Evolutionary conservation across 2,797 vertebrate species (phyloP).

Genomic region (Melanotaenia parkinsoni): DNA sequence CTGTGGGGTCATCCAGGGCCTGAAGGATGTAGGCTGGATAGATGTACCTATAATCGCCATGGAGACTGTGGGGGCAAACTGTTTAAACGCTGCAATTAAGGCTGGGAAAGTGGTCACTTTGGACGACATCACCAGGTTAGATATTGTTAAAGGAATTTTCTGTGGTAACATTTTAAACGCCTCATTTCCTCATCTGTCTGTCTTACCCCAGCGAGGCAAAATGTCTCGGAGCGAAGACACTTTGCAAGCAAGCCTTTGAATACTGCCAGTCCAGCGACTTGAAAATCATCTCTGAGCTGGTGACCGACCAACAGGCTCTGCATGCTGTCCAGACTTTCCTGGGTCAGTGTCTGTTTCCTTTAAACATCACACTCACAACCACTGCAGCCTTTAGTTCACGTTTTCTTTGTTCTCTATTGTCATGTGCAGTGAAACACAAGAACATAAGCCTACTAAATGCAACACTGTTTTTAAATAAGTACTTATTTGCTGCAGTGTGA

Average conservation of each 20-base stretch:
- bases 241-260: conserved; percentile 74
- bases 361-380: neutral
- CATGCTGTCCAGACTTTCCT: conserved; percentile 70
- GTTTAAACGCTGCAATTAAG: conserved; percentile 81
- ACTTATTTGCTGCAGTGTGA: neutral
- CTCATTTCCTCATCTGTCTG: neutral
- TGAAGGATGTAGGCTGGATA: conserved; percentile 81
- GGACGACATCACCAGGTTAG: conserved; percentile 86
- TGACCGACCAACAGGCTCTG: conserved; percentile 74
- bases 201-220: conserved; percentile 76
- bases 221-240: conserved; percentile 80
- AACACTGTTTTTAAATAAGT: neutral
- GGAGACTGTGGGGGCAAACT: conserved; percentile 84
- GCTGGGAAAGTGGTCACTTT: conserved; percentile 80
- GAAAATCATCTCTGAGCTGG: conserved; percentile 69
- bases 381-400: neutral
- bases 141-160: neutral
- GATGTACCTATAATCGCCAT: conserved; percentile 83
- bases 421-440: neutral
- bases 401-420: neutral
- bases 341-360: conserved; percentile 48
- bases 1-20: conserved; percentile 82
- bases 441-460: neutral
- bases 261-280: conserved; percentile 68
- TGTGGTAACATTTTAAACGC: fast-evolving